Percentiles rank a stretch among this genome's conserved stretches.
Conservation (phyloP, 2,113 vertebrate species). For the Chamaea fasciata region DNA sequence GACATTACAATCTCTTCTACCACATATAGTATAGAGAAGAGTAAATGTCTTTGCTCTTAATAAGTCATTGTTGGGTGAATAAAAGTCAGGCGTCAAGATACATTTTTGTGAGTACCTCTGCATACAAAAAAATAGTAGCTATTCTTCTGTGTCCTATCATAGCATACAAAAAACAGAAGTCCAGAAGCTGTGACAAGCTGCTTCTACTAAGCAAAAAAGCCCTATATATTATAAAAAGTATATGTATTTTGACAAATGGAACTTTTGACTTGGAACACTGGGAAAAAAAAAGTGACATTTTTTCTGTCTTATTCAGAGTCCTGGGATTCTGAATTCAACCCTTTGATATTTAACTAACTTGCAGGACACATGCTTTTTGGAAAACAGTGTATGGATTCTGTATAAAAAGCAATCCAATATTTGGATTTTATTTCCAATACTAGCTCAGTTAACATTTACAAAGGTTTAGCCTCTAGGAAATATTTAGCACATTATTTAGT, state of each 20-base stretch:
- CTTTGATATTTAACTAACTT: constrained; percentile 18
- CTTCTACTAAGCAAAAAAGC: neutral
- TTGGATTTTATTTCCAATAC: neutral
- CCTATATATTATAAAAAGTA: neutral
- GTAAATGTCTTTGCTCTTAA: neutral
- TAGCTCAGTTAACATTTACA: neutral
- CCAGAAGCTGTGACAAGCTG: neutral
- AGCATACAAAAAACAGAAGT: neutral
- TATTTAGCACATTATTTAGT: neutral
- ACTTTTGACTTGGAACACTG: neutral
- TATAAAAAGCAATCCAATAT: neutral
- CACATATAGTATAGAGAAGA: neutral
- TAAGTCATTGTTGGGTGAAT: neutral
- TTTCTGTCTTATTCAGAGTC: neutral
- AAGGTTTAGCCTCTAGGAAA: neutral
- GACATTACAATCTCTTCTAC: neutral
- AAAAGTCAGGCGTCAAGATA: neutral
- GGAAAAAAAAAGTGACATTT: neutral
- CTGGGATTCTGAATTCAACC: neutral
- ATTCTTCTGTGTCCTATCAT: neutral
- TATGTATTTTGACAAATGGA: neutral
- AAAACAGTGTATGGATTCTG: neutral
- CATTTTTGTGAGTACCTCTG: neutral
- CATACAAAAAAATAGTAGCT: neutral
- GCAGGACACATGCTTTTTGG: neutral